Conservation (phyloP, 2,113 vertebrate genomes). For the Sarotherodon lohbergeri region DNA sequence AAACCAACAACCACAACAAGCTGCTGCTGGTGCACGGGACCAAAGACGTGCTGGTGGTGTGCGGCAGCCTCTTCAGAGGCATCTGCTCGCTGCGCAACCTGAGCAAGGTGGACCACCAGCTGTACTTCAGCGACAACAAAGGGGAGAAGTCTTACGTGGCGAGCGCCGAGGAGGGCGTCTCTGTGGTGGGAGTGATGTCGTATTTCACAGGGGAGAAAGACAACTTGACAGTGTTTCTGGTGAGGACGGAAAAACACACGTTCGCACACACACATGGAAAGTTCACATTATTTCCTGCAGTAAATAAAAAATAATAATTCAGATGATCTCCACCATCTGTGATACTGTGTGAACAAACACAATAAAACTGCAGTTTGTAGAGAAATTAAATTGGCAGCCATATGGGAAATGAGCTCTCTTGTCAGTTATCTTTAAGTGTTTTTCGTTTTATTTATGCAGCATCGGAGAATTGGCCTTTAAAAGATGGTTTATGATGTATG, state of each 20-base stretch:
- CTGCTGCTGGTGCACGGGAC: slow-evolving; percentile 80
- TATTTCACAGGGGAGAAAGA: slow-evolving; percentile 11
- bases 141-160: slow-evolving; percentile 95
- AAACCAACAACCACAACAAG: slow-evolving; percentile 86
- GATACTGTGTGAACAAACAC: not conserved
- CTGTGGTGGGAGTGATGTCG: slow-evolving; percentile 88
- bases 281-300: not conserved
- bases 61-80: slow-evolving; percentile 90
- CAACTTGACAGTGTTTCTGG: slow-evolving; percentile 77
- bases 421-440: not conserved
- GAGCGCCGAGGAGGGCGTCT: slow-evolving; percentile 82
- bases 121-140: slow-evolving; percentile 83
- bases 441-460: not conserved
- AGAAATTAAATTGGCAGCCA: not conserved
- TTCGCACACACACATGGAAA: not conserved
- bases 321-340: not conserved
- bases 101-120: slow-evolving; percentile 66
- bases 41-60: slow-evolving; percentile 76
- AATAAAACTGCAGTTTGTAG: not conserved
- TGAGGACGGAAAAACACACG: slow-evolving; percentile 11
- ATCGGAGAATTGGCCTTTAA: not conserved
- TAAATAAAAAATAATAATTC: not conserved
- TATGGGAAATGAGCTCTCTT: not conserved
- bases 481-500: not conserved
- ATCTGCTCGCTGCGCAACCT: slow-evolving; percentile 86